A percentile compares a stretch with the other conserved stretches of the same genome.
Evolutionary conservation across 2,113 vertebrate species (phyloP).

Genomic region (Brachyhypopomus occidentalis): DNA sequence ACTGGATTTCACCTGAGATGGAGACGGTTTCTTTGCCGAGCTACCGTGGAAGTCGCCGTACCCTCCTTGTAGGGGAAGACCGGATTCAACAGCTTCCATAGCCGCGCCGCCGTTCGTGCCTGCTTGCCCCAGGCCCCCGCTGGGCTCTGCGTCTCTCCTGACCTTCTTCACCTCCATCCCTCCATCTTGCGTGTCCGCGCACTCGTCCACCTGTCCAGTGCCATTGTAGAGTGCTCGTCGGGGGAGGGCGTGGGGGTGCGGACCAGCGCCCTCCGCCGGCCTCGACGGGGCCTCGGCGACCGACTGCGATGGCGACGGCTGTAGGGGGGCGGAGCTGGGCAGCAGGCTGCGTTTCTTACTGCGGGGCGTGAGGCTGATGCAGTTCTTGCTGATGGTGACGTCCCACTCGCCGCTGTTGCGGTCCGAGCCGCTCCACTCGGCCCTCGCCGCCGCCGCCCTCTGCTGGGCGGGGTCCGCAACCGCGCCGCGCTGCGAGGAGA

Average conservation of each 20-base stretch:
- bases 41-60: conserved; percentile 24
- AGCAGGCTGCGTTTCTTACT: conserved; percentile 88
- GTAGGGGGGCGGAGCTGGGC: conserved; percentile 63
- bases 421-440: conserved; percentile 74
- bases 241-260: conserved; percentile 51
- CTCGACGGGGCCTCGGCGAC: conserved; percentile 45
- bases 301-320: conserved; percentile 47
- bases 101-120: conserved; percentile 57
- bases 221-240: conserved; percentile 69
- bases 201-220: conserved; percentile 60
- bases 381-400: conserved; percentile 74
- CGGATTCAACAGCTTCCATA: conserved; percentile 46
- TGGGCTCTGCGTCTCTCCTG: conserved; percentile 72
- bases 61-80: conserved; percentile 28
- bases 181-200: conserved; percentile 68
- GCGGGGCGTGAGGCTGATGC: conserved; percentile 79
- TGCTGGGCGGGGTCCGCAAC: conserved; percentile 58
- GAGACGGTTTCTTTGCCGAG: conserved; percentile 32
- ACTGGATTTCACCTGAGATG: conserved; percentile 50
- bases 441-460: conserved; percentile 70
- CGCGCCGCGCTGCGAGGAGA: conserved; percentile 61
- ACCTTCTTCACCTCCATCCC: conserved; percentile 81
- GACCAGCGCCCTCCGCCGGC: conserved; percentile 43
- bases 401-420: conserved; percentile 82
- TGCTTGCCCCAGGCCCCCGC: conserved; percentile 62